A percentile compares a stretch with the other conserved stretches of the same genome.
phyloP scores from a whole-genome alignment of 1,140 invertebrate genomes.

The Drosophila parabipectinata region DNA sequence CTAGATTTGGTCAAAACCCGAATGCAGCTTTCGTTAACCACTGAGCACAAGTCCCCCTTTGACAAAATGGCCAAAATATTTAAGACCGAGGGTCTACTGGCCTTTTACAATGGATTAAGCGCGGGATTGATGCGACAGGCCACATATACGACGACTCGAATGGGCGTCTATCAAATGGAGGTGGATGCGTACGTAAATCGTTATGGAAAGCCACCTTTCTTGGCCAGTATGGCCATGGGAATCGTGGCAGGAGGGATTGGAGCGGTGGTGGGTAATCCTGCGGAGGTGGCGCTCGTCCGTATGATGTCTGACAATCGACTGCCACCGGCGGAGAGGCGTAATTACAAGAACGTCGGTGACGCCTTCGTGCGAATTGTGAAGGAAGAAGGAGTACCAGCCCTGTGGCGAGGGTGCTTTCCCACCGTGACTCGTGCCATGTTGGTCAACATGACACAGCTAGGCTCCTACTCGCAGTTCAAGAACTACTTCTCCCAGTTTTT shows the following conservation, averaged over 20 bases:
- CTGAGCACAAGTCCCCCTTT: conserved; percentile 39
- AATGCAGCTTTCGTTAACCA: conserved; percentile 36
- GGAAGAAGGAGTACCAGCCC: conserved; percentile 89
- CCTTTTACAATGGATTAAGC: conserved; percentile 55
- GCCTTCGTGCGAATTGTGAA: conserved; percentile 88
- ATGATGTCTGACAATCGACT: conserved; percentile 92
- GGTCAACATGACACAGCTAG: conserved; percentile 91
- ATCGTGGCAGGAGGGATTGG: conserved; percentile 87
- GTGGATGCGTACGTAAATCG: conserved; percentile 32
- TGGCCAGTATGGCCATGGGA: conserved; percentile 86
- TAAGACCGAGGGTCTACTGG: conserved; percentile 28
- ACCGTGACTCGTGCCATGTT: conserved; percentile 87
- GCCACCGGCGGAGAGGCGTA: conserved; percentile 88
- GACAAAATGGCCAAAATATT: conserved; percentile 45
- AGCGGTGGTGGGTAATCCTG: conserved; percentile 91
- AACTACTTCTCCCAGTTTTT: conserved; percentile 84
- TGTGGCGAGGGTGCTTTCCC: conserved; percentile 89
- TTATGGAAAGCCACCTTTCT: conserved; percentile 12
- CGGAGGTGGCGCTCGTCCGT: conserved; percentile 89
- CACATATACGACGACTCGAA: conserved; percentile 89
- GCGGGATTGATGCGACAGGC: conserved; percentile 88
- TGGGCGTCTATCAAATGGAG: conserved; percentile 86
- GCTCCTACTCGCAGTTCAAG: conserved; percentile 86
- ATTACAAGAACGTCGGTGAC: conserved; percentile 90
- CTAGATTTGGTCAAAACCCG: conserved; percentile 61